phyloP scores from a whole-genome alignment of 2,888 invertebrate species.

The Ormia ochracea region DNA sequence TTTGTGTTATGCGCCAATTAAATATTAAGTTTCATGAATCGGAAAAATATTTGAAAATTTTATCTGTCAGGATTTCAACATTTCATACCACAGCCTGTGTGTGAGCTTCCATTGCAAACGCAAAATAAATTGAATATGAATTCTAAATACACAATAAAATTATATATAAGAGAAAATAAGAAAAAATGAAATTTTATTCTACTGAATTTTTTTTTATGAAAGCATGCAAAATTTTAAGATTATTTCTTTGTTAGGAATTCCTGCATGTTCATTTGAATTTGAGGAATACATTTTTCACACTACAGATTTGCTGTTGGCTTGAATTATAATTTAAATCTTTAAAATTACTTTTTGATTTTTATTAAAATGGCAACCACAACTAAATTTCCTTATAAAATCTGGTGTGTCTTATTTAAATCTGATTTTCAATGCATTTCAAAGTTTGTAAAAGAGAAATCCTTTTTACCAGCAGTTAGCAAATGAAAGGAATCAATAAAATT shows the following conservation, averaged over 20 bases:
- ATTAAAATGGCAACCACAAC: background rate
- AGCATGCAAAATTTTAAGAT: too few species aligned
- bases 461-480: background rate
- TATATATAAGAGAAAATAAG: background rate
- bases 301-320: too few species aligned
- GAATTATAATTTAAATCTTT: too few species aligned
- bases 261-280: too few species aligned
- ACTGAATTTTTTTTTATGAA: too few species aligned
- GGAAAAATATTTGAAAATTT: slow-evolving; percentile 44
- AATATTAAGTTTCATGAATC: slow-evolving; percentile 60
- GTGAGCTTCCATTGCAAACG: background rate
- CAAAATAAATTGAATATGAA: background rate
- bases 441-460: background rate
- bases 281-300: too few species aligned
- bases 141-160: slow-evolving; percentile 25
- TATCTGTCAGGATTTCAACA: slow-evolving; percentile 9
- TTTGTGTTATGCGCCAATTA: slow-evolving; percentile 55
- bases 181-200: background rate
- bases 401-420: background rate
- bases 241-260: too few species aligned
- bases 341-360: too few species aligned
- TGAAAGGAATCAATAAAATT: slow-evolving; percentile 21
- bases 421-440: background rate
- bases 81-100: background rate
- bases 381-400: background rate